Conservation (phyloP, 2,797 vertebrate species). For the Sebastes hubbsi region DNA sequence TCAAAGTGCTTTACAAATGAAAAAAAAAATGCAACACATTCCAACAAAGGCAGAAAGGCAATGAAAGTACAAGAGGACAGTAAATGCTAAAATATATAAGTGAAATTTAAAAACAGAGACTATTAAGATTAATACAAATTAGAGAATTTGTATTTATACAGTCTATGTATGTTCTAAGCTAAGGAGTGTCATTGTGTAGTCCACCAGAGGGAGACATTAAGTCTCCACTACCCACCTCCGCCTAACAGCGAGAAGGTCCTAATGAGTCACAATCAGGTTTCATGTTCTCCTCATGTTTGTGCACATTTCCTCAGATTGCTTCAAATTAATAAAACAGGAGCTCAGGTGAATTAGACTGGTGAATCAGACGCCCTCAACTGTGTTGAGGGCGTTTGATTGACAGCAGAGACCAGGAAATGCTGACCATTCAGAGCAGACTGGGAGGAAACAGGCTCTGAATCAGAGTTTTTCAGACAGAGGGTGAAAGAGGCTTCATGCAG, state of each 20-base stretch:
- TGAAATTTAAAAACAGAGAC: too few relatives aligned
- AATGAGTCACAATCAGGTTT: not conserved
- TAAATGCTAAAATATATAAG: too few relatives aligned
- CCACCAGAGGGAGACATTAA: constrained; percentile 48
- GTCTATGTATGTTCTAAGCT: not conserved
- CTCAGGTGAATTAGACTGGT: not conserved
- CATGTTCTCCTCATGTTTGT: not conserved
- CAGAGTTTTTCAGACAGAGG: too few relatives aligned
- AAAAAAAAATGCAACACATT: too few relatives aligned
- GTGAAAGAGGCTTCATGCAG: too few relatives aligned
- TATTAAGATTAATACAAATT: too few relatives aligned
- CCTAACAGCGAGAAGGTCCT: not conserved
- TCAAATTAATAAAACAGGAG: not conserved
- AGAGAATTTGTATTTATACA: fast-evolving
- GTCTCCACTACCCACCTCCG: not conserved
- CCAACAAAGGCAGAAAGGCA: too few relatives aligned
- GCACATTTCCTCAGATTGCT: not conserved
- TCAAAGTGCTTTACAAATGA: too few relatives aligned
- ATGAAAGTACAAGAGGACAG: fast-evolving
- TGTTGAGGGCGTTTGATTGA: too few relatives aligned
- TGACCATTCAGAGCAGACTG: fast-evolving
- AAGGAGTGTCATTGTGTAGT: not conserved
- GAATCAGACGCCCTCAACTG: too few relatives aligned
- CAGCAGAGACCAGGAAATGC: too few relatives aligned
- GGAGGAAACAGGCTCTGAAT: too few relatives aligned